Evolutionary conservation across 2,888 invertebrate species (phyloP), one percentile per base, ranked within the genome.

Genomic region (Nemapogon koenigi): DNA sequence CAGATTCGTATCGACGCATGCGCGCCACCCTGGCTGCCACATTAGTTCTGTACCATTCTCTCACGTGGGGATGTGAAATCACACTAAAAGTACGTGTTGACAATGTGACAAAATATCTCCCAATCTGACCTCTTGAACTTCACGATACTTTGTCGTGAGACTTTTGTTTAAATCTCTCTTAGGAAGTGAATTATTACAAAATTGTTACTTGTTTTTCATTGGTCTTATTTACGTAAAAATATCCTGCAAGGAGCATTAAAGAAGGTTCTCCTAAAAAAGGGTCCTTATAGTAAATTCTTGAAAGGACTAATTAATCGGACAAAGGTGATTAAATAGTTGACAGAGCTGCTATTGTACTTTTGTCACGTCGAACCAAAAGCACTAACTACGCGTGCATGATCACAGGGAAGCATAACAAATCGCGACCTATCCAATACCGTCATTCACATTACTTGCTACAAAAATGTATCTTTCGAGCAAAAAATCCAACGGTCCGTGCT

Each of bases 381-480:
- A 72, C 63, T 75, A 78, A 76, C 73, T 57, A 75, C 66, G 73
- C 67, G 71, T 75, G 71, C 64, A 70, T 54, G 72, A 70, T 72
- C 63, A 57, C 64, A 48, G 68, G 73, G 75, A 66, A 73, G 76
- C 76, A 71, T 66, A 75, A 72, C 76, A 46, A 70, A 78, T 73
- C 50, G 17, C 42, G 57, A 57, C 62, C 19, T 60, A 64, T 61
- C 64, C 69, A 56, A 61, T 57, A 55, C 59, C 59, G 59, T 62
- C 61, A 47, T 49, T 26, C 49, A 50, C 46, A 54, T 50, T 57
- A 65, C 63, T 69, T 63, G 67, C 25, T 27, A 33, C 37, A 28
- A 62, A 59, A 52, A 64, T 58, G 55, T 57, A 61, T 61, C 57
- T 55, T 57, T 31, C 50, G 50, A 48, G 60, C 59, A 63, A 73